Base-by-base conservation (phyloP, 2,888 invertebrate species). In the Drosophila lacicola region DNA sequence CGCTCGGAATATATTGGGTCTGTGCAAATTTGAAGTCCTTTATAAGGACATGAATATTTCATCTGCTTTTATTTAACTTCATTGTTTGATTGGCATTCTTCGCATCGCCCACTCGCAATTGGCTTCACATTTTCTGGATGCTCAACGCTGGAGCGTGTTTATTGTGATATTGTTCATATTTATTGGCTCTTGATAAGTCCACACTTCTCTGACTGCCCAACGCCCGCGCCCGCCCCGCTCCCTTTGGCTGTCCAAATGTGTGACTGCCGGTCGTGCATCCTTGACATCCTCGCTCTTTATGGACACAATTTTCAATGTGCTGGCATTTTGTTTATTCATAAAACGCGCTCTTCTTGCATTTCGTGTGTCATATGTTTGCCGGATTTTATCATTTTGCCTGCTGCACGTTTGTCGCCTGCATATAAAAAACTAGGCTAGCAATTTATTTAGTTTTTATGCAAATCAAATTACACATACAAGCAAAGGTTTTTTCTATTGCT, bases 361-460 rank as follows among this genome's bases (percentile, higher is more conserved):
- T 63, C 60, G 44, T 66, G 58, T 70, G 55, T 74, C 74, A 74
- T 70, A 62, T 70, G 70, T 49, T 65, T 45, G 66, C 13, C 47
- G 47, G 37, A 36, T 60, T 73, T 68, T 60, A 51, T 55, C 44
- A 33, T 62, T 60, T 56, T 57, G n/a, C 3, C 44, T 45, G 19
- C 9, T 21, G 51, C 63, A 50, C 55, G 50, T 50, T 58, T 70
- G 49, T 63, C 42, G 39, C 34, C 39, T 8, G 11, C 44, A 58
- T 62, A 74, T 62, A 74, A 54, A 54, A 55, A 57, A 56, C 46
- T 49, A 56, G 41, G 37, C 49, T 58, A 41, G 64, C 66, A 74
- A 84, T 82, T 82, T 82, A 82, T 82, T 84, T 77, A 67, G 65
- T 72, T 79, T 84, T 79, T 77, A 82, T 82, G 82, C 82, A 84